Evolutionary conservation across 1,140 invertebrate genomes (phyloP), one percentile per base, ranked within the genome.

Genomic region (Neodiprion pinetum): DNA sequence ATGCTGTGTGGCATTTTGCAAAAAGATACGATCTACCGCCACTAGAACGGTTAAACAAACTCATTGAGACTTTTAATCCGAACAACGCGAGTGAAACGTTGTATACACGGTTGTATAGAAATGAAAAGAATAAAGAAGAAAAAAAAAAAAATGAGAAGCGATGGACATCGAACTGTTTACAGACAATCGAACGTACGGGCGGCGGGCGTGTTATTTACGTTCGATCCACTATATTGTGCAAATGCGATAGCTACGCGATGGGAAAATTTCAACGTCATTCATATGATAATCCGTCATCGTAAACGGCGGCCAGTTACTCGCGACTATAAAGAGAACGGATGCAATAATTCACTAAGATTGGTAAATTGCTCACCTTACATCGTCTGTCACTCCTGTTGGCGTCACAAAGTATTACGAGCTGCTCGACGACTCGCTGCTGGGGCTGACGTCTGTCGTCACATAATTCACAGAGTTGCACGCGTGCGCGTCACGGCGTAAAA

Each of bases 301-400:
- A 77, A 40, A 69, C 72, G 69, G 71, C 77, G 74, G 71, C 75
- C 72, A 71, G 48, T 71, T 73, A 76, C 74, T 79, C 74, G 76
- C 69, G 68, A 72, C 70, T 74, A 70, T 28, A 72, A 50, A 53
- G 70, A 71, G 72, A 74, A 48, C 53, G 71, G 74, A 70, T 72
- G 71, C 76, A 75, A 68, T 40, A 69, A 78, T 73, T 70, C 72
- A 78, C 69, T 75, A 72, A 72, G 49, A 61, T 61, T 61, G 69
- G 75, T 28, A 28, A 73, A 65, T 68, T 70, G 72, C 79, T 79
- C 50, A 82, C 82, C 79, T 83, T 83, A 84, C 83, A 84, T 84
- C 82, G 79, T 81, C 77, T 76, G 81, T 81, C 76, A 83, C 81
- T 83, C 77, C 80, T 83, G 53, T 76, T 80, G 65, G n/a, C 53